Conservation (phyloP, 2,113 vertebrate species). For the Nothobranchius furzeri region DNA sequence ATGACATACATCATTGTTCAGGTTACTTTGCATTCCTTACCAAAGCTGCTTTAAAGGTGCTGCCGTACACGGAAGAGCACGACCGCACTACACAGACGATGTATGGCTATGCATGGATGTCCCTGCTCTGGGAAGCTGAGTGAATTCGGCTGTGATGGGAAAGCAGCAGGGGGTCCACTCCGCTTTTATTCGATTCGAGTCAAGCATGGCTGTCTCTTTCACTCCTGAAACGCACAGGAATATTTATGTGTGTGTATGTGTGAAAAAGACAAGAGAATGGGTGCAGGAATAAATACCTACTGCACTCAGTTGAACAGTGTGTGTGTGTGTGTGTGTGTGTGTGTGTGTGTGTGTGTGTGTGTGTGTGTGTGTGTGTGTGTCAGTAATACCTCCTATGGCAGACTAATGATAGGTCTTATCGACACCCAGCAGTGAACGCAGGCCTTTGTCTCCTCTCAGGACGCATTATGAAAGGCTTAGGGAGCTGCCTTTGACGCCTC, state of each 20-base stretch:
- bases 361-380: constrained; percentile 57
- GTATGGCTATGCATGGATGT: constrained; percentile 14
- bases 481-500: constrained; percentile 68
- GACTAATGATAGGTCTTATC: constrained; percentile 78
- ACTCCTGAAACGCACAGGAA: constrained; percentile 41
- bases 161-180: constrained; percentile 53
- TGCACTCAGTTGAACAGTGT: constrained; percentile 37
- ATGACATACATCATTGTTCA: no score
- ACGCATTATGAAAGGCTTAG: constrained; percentile 73
- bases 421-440: constrained; percentile 74
- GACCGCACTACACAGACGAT: constrained; percentile 5
- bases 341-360: constrained; percentile 60
- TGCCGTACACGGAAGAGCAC: constrained; percentile 1
- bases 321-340: constrained; percentile 57
- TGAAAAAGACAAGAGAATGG: constrained; percentile 21
- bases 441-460: constrained; percentile 74
- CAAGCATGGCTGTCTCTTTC: constrained; percentile 48
- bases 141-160: constrained; percentile 58
- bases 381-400: constrained; percentile 72
- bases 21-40: background rate
- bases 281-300: constrained; percentile 48
- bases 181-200: constrained; percentile 61
- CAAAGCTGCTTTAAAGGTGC: constrained; percentile 9
- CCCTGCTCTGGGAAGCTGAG: constrained; percentile 25
- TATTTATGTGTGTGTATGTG: constrained; percentile 39